A percentile compares a stretch with the other conserved stretches of the same genome.
These are phyloP conservation scores for Linnaemya tessellans DNA, from an alignment of 2,888 invertebrate species.

Conservation along the genomic window DNA sequence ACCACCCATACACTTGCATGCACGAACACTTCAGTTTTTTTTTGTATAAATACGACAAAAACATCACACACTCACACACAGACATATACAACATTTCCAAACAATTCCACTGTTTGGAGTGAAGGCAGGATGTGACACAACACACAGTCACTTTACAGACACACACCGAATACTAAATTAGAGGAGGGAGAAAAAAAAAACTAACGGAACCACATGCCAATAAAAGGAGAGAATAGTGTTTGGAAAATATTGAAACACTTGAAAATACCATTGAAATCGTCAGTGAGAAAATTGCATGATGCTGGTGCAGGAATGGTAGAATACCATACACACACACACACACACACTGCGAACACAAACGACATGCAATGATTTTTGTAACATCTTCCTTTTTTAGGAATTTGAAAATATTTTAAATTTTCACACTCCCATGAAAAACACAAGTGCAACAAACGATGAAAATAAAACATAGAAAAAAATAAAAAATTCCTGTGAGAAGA, in stretches of 20 bases:
- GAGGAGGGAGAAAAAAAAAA: constrained; percentile 45
- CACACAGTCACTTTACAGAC: constrained; percentile 24
- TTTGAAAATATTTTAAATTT: constrained; percentile 45
- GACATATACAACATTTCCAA: constrained; percentile 2
- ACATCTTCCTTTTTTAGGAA: constrained; percentile 34
- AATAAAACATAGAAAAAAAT: constrained; percentile 16
- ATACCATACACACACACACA: not conserved
- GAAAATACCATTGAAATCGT: constrained; percentile 53
- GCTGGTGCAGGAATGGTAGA: not conserved
- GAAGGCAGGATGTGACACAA: constrained; percentile 59
- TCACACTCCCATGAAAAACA: constrained; percentile 26
- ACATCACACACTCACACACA: not conserved
- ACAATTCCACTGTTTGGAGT: constrained; percentile 46
- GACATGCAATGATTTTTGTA: constrained; percentile 27
- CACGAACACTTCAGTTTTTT: constrained; percentile 29
- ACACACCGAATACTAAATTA: constrained; percentile 31
- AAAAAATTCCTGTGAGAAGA: constrained; percentile 26
- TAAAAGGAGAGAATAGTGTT: constrained; percentile 37
- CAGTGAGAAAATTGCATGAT: constrained; percentile 50
- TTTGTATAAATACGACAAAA: constrained; percentile 13
- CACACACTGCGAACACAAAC: not conserved
- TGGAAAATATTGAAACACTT: constrained; percentile 61
- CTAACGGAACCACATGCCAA: constrained; percentile 61
- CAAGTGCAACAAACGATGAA: constrained; percentile 38
- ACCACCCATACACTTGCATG: constrained; percentile 32